phyloP scores from a whole-genome alignment of 2,888 invertebrate species.

The Belgica antarctica region DNA sequence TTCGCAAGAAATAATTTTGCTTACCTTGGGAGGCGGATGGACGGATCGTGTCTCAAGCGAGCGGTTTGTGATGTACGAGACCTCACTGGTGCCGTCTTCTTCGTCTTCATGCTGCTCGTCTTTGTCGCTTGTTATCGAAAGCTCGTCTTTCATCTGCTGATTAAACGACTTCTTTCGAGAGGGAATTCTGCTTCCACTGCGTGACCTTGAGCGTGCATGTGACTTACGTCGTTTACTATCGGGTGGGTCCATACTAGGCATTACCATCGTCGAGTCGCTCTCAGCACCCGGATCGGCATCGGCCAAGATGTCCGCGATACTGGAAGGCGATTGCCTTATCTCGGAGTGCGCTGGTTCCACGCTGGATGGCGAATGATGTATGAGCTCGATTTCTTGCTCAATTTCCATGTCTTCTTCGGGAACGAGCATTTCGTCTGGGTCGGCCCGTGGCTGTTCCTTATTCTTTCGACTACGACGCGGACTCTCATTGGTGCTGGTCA shows the following conservation, averaged over 20 bases:
- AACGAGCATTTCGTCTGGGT: neutral
- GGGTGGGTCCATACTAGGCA: neutral
- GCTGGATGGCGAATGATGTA: neutral
- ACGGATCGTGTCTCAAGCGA: conserved; percentile 20
- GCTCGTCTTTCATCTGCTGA: neutral
- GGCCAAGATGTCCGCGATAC: neutral
- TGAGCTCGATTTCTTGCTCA: neutral
- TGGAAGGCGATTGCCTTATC: neutral
- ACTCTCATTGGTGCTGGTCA: conserved; percentile 48
- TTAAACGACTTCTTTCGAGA: conserved; percentile 2
- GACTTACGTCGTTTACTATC: conserved; percentile 28
- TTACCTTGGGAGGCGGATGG: conserved; percentile 26
- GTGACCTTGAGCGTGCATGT: neutral
- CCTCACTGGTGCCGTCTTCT: conserved; percentile 46
- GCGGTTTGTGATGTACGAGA: neutral
- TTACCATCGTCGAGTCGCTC: neutral
- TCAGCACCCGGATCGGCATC: neutral
- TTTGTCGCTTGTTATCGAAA: neutral
- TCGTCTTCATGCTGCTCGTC: conserved; percentile 45
- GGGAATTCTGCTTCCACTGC: neutral
- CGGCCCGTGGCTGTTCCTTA: neutral
- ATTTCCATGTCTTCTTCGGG: neutral
- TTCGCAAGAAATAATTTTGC: no score
- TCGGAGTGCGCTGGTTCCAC: neutral
- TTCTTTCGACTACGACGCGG: conserved; percentile 17